Evolutionary conservation across 2,113 vertebrate species (phyloP).

Genomic region (Alaudala cheleensis): DNA sequence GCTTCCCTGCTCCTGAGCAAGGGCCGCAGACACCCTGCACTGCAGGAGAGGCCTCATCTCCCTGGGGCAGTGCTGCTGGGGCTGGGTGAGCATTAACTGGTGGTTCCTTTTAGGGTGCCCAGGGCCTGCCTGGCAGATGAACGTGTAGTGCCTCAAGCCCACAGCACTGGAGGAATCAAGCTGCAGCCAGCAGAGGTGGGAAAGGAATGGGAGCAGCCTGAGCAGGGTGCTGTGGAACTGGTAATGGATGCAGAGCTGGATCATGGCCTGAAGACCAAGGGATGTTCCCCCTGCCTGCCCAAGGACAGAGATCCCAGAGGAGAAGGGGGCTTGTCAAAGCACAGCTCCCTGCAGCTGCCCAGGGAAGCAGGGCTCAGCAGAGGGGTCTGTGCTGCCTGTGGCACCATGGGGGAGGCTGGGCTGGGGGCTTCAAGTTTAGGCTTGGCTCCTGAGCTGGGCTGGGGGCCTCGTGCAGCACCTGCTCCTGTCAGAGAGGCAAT

Average conservation of each 20-base stretch:
- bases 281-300: not conserved
- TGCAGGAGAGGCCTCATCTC: not conserved
- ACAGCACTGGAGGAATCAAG: not conserved
- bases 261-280: not conserved
- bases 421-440: fast-evolving
- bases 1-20: not conserved
- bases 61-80: not conserved
- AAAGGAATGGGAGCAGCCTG: not conserved
- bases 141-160: not conserved
- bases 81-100: not conserved
- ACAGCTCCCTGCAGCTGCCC: not conserved
- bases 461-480: fast-evolving
- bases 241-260: fast-evolving
- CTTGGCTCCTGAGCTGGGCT: not conserved
- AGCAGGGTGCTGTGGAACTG: not conserved
- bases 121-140: not conserved
- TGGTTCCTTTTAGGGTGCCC: conserved; percentile 21
- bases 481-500: fast-evolving
- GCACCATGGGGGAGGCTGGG: fast-evolving
- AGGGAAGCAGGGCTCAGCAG: not conserved
- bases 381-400: not conserved
- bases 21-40: not conserved
- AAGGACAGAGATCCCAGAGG: not conserved
- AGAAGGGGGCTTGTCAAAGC: not conserved
- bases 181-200: not conserved